phyloP scores from a whole-genome alignment of 2,888 invertebrate species.

The Ptilodon capucinus region DNA sequence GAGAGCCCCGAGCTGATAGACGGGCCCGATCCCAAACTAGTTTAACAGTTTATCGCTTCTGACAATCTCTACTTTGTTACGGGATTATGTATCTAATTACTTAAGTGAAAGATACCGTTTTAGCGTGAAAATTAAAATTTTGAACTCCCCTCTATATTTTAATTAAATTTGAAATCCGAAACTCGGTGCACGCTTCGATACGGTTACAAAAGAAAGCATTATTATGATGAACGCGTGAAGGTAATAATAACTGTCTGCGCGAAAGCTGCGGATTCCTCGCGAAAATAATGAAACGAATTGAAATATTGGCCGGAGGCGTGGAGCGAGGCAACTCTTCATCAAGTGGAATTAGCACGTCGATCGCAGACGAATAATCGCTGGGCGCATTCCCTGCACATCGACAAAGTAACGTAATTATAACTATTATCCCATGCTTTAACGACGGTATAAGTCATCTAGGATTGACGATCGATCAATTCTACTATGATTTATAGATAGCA shows the following conservation, averaged over 20 bases:
- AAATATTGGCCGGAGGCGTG: slow-evolving; percentile 35
- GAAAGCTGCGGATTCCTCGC: slow-evolving; percentile 33
- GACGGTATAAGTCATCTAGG: slow-evolving; percentile 31
- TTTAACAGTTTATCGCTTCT: slow-evolving; percentile 59
- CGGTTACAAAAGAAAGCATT: slow-evolving; percentile 41
- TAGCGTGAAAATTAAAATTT: slow-evolving; percentile 23
- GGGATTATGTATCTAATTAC: slow-evolving; percentile 52
- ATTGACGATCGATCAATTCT: slow-evolving; percentile 40
- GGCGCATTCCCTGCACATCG: slow-evolving; percentile 2
- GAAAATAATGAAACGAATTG: slow-evolving; percentile 41
- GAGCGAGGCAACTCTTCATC: slow-evolving; percentile 38
- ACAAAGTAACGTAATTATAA: slow-evolving; percentile 26
- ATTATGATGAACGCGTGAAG: slow-evolving; percentile 38
- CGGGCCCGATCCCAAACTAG: slow-evolving; percentile 52
- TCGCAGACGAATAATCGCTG: slow-evolving; percentile 1
- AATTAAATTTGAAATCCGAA: slow-evolving; percentile 44
- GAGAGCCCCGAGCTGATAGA: slow-evolving; percentile 46
- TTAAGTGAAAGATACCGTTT: slow-evolving; percentile 39
- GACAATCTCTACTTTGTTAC: slow-evolving; percentile 39
- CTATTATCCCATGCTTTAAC: slow-evolving; percentile 32
- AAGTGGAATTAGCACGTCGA: slow-evolving; percentile 24
- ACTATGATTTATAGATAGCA: slow-evolving; percentile 56
- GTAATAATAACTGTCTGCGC: slow-evolving; percentile 44
- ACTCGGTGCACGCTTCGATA: slow-evolving; percentile 35
- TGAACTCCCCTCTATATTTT: slow-evolving; percentile 34